Evolutionary conservation across 1,140 invertebrate genomes (phyloP).

Genomic region (Octopus bimaculoides): DNA sequence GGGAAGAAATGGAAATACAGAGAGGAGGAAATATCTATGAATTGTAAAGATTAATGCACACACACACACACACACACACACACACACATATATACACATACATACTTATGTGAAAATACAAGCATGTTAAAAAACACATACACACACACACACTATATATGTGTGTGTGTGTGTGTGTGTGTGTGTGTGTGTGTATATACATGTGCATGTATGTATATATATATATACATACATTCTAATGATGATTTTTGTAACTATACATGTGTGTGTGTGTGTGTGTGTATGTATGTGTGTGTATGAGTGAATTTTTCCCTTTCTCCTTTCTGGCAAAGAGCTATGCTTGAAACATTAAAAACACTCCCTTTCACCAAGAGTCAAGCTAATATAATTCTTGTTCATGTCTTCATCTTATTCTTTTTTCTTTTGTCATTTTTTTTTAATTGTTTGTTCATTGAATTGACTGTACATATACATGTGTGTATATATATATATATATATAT

Average conservation of each 20-base stretch:
- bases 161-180: not conserved
- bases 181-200: not conserved
- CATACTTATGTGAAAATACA: not conserved
- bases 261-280: not conserved
- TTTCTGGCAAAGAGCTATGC: too few species aligned
- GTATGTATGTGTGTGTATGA: not conserved
- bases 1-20: too few species aligned
- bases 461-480: too few species aligned
- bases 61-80: not conserved
- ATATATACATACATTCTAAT: not conserved
- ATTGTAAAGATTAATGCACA: too few species aligned
- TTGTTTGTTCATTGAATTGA: too few species aligned
- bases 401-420: too few species aligned
- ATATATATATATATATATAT: not conserved
- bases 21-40: too few species aligned
- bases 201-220: not conserved
- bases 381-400: too few species aligned
- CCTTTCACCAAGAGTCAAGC: too few species aligned
- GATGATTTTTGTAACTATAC: not conserved
- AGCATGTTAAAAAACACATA: not conserved
- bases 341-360: too few species aligned
- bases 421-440: too few species aligned
- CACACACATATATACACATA: conserved; percentile 1
- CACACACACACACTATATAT: not conserved
- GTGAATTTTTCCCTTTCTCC: too few species aligned